A percentile compares a stretch with the other conserved stretches of the same genome.
Conservation (phyloP, 2,113 vertebrate species). For the Otis tarda region DNA sequence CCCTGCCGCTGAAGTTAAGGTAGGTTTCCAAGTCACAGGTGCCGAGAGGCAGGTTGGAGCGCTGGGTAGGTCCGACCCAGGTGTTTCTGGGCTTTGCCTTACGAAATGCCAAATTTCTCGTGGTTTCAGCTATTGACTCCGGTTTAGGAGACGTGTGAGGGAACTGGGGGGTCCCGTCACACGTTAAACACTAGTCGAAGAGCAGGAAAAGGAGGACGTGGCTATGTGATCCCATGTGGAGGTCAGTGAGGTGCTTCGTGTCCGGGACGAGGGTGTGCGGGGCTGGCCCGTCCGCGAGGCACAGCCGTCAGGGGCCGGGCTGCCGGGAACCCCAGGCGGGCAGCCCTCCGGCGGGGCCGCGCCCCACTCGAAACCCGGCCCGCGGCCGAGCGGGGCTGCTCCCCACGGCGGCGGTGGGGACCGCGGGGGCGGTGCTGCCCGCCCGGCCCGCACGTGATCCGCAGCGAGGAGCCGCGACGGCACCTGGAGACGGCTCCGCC, state of each 20-base stretch:
- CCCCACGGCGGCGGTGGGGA: not conserved
- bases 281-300: too few species aligned
- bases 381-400: too few species aligned
- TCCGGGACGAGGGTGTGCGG: not conserved
- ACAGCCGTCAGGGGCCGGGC: too few species aligned
- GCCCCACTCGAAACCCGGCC: too few species aligned
- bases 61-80: not conserved
- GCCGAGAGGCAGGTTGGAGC: not conserved
- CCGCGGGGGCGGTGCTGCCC: not conserved
- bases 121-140: not conserved
- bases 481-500: slow-evolving; percentile 45
- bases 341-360: too few species aligned
- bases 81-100: not conserved
- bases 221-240: too few species aligned
- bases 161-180: too few species aligned
- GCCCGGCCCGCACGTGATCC: not conserved
- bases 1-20: rapidly evolving
- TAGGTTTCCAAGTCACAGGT: not conserved
- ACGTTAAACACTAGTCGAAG: rapidly evolving
- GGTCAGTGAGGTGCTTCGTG: too few species aligned
- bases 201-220: not conserved
- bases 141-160: not conserved
- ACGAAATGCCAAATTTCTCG: rapidly evolving
- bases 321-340: not conserved
- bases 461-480: not conserved